phyloP scores from a whole-genome alignment of 1,140 invertebrate species.

The Macrobrachium nipponense region DNA sequence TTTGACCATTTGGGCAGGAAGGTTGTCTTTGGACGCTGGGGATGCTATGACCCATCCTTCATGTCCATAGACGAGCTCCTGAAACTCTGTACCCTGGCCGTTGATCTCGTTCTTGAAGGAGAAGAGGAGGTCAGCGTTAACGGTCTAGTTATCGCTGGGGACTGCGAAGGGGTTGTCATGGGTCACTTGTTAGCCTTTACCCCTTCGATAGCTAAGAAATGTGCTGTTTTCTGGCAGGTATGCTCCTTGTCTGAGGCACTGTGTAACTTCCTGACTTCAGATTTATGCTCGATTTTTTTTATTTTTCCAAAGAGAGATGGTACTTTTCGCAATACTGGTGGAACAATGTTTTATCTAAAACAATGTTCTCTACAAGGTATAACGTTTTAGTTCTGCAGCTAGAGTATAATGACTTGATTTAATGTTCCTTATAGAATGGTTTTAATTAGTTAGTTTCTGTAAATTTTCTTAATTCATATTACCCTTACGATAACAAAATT shows the following conservation, averaged over 20 bases:
- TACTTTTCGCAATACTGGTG: too few species aligned
- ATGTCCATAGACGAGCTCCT: constrained; percentile 64
- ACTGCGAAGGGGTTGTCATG: constrained; percentile 66
- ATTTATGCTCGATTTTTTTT: not conserved
- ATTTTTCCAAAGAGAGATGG: too few species aligned
- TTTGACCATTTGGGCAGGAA: constrained; percentile 60
- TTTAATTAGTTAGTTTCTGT: too few species aligned
- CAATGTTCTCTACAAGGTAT: too few species aligned
- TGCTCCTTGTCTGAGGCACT: not conserved
- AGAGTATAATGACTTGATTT: too few species aligned
- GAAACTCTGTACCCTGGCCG: constrained; percentile 35
- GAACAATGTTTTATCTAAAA: too few species aligned
- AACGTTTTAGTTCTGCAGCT: too few species aligned
- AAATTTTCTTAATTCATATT: too few species aligned
- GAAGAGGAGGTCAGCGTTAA: constrained; percentile 66
- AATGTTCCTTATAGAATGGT: too few species aligned
- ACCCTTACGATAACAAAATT: too few species aligned
- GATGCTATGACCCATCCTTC: constrained; percentile 65
- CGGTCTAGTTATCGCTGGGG: constrained; percentile 67
- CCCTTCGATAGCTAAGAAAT: constrained; percentile 67
- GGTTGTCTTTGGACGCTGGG: constrained; percentile 59
- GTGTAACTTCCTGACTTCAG: not conserved
- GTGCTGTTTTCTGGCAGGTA: constrained; percentile 32
- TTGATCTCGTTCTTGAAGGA: constrained; percentile 59
- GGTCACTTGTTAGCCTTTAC: constrained; percentile 66